Evolutionary conservation across 2,797 vertebrate species (phyloP).

Genomic region (Euphonia xanthogaster): DNA sequence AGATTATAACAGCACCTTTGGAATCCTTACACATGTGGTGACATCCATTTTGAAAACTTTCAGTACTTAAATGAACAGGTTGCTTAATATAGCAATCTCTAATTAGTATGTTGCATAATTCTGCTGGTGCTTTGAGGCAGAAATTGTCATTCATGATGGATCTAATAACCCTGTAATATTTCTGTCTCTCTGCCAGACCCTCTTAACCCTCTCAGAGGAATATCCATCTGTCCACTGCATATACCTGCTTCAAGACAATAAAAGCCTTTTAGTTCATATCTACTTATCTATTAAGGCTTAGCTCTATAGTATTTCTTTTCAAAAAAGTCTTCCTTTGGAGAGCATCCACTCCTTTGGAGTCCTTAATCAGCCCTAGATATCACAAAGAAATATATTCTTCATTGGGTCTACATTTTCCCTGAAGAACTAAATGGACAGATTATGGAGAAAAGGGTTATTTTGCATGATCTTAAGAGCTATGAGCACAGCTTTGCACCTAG

Average conservation of each 20-base stretch:
- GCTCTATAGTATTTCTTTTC: not conserved
- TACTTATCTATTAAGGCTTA: not conserved
- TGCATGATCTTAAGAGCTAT: not conserved
- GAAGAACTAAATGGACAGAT: not conserved
- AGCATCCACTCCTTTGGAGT: not conserved
- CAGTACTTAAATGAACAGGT: not conserved
- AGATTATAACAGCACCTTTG: not conserved
- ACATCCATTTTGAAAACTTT: not conserved
- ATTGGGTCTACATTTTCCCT: not conserved
- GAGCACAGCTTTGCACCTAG: not conserved
- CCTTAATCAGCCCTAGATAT: not conserved
- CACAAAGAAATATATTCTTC: not conserved
- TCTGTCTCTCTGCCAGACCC: not conserved
- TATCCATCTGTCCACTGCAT: not conserved
- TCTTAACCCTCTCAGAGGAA: not conserved
- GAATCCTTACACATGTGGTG: not conserved
- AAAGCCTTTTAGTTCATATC: not conserved
- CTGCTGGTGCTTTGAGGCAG: constrained; percentile 5
- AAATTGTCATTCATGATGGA: not conserved
- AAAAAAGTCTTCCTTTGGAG: not conserved
- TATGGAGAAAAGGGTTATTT: not conserved
- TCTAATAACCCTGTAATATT: not conserved
- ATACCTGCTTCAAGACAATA: not conserved
- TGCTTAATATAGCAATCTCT: not conserved
- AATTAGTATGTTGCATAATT: not conserved